Evolutionary conservation across 2,113 vertebrate genomes (phyloP).

Genomic region (Lanius ludovicianus): DNA sequence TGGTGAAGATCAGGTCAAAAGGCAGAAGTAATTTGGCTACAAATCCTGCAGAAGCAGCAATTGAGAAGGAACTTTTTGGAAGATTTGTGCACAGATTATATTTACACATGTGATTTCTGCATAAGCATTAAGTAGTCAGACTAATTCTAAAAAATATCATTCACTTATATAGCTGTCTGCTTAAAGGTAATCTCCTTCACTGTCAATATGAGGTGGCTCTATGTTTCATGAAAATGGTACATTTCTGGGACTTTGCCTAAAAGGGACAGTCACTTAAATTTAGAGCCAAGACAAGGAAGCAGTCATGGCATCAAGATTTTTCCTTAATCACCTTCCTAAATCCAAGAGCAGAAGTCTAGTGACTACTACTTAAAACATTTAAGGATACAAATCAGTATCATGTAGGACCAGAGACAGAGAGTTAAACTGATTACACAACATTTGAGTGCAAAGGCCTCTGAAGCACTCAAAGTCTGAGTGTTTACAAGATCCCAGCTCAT

Average conservation of each 20-base stretch:
- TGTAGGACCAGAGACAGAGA: background rate
- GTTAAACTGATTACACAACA: background rate
- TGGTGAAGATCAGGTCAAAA: background rate
- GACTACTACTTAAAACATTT: background rate
- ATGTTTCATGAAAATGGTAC: background rate
- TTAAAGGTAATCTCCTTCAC: background rate
- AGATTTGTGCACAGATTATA: background rate
- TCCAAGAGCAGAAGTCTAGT: background rate
- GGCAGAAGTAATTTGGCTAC: background rate
- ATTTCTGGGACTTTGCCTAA: background rate
- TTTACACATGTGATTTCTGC: background rate
- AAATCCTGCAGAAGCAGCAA: background rate
- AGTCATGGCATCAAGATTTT: background rate
- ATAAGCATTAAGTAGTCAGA: background rate
- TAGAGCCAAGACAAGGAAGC: background rate
- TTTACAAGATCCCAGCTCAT: background rate
- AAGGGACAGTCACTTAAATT: background rate
- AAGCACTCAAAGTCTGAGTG: background rate
- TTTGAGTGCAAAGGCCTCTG: background rate
- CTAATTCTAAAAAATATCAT: background rate
- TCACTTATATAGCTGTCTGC: background rate
- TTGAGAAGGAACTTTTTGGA: background rate
- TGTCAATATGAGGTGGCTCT: background rate
- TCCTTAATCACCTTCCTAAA: background rate
- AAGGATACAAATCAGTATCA: background rate